A percentile compares a stretch with the other conserved stretches of the same genome.
These are phyloP conservation scores for Timandra comae DNA, from an alignment of 2,888 invertebrate genomes.

Conservation along the genomic window DNA sequence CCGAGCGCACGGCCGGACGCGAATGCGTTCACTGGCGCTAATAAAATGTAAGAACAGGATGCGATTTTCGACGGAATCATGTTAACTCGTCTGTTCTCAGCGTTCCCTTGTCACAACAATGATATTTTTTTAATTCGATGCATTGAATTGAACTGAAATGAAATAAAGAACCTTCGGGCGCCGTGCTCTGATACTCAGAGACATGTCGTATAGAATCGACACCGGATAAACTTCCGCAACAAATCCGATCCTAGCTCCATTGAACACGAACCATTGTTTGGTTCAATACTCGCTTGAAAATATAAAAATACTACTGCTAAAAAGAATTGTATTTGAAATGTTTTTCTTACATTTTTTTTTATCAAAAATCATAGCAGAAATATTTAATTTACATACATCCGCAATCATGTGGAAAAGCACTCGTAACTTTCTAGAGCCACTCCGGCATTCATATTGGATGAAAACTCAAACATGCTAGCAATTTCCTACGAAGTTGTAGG, in stretches of 20 bases:
- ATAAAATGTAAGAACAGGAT: conserved; percentile 67
- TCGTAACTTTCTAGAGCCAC: no score
- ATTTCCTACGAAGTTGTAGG: conserved; percentile 34
- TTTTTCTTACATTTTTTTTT: no score
- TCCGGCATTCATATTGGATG: background rate
- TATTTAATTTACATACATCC: conserved; percentile 6
- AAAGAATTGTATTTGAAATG: no score
- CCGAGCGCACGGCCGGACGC: conserved; percentile 55
- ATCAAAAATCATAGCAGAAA: background rate
- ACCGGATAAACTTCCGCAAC: conserved; percentile 41
- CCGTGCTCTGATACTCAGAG: conserved; percentile 31
- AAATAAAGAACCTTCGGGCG: conserved; percentile 41
- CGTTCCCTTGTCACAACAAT: conserved; percentile 57
- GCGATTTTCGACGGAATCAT: conserved; percentile 65
- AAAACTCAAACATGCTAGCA: conserved; percentile 17
- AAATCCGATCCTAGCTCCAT: conserved; percentile 35
- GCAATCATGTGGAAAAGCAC: no score
- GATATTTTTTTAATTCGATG: conserved; percentile 34
- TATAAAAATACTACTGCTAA: no score
- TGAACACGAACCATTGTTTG: conserved; percentile 30
- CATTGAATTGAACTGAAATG: conserved; percentile 55
- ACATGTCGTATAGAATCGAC: conserved; percentile 44
- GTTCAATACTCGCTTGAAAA: conserved; percentile 1
- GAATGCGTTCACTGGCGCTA: conserved; percentile 57
- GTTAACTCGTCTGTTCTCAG: conserved; percentile 61